These are phyloP conservation scores for Petrocephalus zakoni DNA, from an alignment of 2,113 vertebrate species.

Conservation along the genomic window DNA sequence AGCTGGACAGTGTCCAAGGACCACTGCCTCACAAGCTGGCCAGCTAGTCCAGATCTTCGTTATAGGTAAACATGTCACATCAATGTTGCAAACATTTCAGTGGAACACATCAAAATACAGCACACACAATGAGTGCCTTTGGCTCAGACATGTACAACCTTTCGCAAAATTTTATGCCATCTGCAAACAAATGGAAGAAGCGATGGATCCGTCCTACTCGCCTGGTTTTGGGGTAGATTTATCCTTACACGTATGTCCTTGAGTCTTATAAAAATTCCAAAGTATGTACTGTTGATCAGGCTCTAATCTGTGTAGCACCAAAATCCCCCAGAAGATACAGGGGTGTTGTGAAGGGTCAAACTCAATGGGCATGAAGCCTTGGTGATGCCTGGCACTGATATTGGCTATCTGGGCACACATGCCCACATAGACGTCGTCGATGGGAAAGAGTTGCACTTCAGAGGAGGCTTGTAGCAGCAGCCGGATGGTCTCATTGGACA, in stretches of 20 bases:
- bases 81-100: neutral
- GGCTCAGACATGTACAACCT: neutral
- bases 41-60: neutral
- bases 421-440: constrained; percentile 35
- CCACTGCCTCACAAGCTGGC: neutral
- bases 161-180: neutral
- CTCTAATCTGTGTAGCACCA: constrained; percentile 25
- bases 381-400: constrained; percentile 12
- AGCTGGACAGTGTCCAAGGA: neutral
- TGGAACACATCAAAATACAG: neutral
- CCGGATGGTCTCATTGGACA: constrained; percentile 23
- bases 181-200: neutral
- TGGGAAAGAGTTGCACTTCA: constrained; percentile 24
- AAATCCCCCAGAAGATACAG: constrained; percentile 9
- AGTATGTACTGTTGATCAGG: neutral
- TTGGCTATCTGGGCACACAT: constrained; percentile 26
- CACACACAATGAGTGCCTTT: neutral
- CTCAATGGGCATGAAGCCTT: constrained; percentile 25
- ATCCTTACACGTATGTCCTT: constrained; percentile 1
- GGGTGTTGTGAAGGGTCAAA: neutral
- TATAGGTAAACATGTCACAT: neutral
- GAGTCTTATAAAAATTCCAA: constrained; percentile 14
- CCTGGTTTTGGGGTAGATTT: neutral
- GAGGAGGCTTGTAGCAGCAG: constrained; percentile 19
- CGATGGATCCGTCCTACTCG: neutral